A percentile compares a stretch with the other conserved stretches of the same genome.
phyloP scores from a whole-genome alignment of 2,113 vertebrate genomes.

The Sapajus apella region DNA sequence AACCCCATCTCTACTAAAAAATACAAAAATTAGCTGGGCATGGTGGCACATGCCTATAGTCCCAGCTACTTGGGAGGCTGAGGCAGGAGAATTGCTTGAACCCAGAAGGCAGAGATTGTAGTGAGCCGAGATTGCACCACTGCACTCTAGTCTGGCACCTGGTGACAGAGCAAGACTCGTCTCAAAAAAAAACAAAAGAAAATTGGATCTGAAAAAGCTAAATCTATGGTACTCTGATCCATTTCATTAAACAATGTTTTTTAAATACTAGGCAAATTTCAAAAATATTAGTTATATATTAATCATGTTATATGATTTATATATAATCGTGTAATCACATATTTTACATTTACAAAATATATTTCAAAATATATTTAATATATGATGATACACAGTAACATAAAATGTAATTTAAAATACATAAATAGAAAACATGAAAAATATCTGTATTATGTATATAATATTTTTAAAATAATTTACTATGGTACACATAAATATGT shows the following conservation, averaged over 20 bases:
- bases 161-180: too few species aligned
- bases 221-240: too few species aligned
- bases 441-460: neutral
- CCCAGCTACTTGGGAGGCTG: too few species aligned
- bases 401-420: neutral
- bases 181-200: too few species aligned
- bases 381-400: neutral
- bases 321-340: neutral
- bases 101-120: too few species aligned
- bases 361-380: neutral
- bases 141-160: too few species aligned
- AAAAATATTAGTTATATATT: neutral
- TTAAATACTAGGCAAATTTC: neutral
- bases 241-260: neutral
- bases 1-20: too few species aligned
- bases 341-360: neutral
- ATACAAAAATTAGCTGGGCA: too few species aligned
- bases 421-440: neutral
- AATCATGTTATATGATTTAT: neutral
- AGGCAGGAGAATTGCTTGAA: too few species aligned
- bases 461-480: neutral
- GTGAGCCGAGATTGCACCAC: too few species aligned
- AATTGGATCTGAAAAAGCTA: neutral
- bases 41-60: too few species aligned
- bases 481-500: neutral